Evolutionary conservation across 2,113 vertebrate genomes (phyloP), one percentile per base, ranked within the genome.

Genomic region (Sporophila hypoxantha): DNA sequence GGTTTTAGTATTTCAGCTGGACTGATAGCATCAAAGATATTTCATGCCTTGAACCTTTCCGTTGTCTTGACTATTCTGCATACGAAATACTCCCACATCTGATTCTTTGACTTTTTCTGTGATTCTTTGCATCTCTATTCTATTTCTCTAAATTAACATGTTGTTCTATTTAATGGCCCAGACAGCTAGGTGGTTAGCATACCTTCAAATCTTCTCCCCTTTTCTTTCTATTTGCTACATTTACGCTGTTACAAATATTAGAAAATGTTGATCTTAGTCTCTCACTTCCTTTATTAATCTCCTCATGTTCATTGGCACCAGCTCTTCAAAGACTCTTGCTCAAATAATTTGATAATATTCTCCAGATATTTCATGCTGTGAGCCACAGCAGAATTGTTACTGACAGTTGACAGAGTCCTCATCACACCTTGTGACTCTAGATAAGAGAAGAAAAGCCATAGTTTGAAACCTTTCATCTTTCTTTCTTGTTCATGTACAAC

Each of bases 1-100:
- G 50, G 15, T 80, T 87, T 94, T 71, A 41, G 76, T 46, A 94
- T 81, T 87, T 91, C 85, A 95, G 79, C 88, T 94, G 90, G 91
- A 89, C 89, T 84, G 96, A 95, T 95, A 95, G 87, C 89, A 95
- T 93, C 96, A 92, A 93, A 93, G 90, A 78, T 93, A 94, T 91
- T 95, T 95, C 88, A 76, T 81, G 41, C 41, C 82, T 64, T 47
- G 39, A 56, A 57, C 47, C 61, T 84, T 67, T 71, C 65, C 56
- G 90, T 87, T 94, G 60, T 94, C 69, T 70, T 44, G 13, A 44
- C 52, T 68, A 14, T 82, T 62, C 78, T 44, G 36, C 6, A 2
- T 91, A 91, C 76, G 60, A 79, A 70, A 76, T 42, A 46, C 44
- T 68, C 23, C 13, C 22, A 26, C 27, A 30, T 65, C 68, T 89